Conservation (phyloP, 2,113 vertebrate species). For the Otocyon megalotis region DNA sequence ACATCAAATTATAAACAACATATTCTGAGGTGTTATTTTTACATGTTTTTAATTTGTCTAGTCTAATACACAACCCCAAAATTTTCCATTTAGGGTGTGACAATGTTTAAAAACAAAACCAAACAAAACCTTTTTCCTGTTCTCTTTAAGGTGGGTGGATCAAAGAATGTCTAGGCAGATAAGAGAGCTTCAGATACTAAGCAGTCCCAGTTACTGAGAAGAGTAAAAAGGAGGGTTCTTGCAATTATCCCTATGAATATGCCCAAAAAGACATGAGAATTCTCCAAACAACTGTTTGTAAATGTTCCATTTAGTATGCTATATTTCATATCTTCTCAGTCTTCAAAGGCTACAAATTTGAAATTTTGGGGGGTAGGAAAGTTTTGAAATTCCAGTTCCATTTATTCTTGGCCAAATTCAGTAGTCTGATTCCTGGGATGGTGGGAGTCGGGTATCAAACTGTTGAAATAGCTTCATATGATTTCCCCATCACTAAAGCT, state of each 20-base stretch:
- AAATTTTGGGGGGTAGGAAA: conserved; percentile 38
- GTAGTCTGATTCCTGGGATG: background rate
- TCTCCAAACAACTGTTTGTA: conserved; percentile 37
- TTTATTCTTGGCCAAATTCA: conserved; percentile 53
- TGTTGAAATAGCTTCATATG: conserved; percentile 60
- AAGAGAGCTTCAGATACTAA: conserved; percentile 26
- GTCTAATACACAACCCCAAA: conserved; percentile 58
- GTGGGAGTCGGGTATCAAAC: background rate
- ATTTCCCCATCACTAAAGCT: conserved; percentile 53
- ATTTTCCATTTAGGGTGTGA: conserved; percentile 52
- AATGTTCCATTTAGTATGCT: conserved; percentile 45
- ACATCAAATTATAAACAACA: conserved; percentile 42
- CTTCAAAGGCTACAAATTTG: conserved; percentile 59
- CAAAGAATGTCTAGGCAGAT: conserved; percentile 63
- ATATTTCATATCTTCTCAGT: conserved; percentile 51
- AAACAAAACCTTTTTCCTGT: conserved; percentile 65
- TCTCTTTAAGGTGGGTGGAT: conserved; percentile 65
- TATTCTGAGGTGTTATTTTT: conserved; percentile 66
- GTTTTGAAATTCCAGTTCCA: conserved; percentile 71
- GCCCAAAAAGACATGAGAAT: conserved; percentile 17
- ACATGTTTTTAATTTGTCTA: conserved; percentile 65
- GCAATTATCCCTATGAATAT: background rate
- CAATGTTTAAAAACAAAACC: conserved; percentile 54
- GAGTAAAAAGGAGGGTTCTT: background rate
- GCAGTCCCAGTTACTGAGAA: background rate